Conservation (phyloP, 2,888 invertebrate species). For the Calameuta idolon region DNA sequence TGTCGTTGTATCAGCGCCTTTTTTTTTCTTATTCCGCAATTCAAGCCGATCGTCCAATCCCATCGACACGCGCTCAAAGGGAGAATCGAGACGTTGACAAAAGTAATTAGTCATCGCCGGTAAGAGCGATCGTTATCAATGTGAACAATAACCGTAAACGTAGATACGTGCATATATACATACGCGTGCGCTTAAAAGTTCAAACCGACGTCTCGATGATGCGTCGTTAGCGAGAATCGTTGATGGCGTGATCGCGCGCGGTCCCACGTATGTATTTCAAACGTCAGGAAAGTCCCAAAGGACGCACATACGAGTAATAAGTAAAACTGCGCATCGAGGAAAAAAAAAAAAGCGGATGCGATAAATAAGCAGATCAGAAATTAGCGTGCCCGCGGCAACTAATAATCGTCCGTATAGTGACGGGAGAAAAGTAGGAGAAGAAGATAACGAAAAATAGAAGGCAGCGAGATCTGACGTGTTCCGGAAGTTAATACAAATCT, state of each 20-base stretch:
- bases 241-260: background rate
- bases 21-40: background rate
- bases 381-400: background rate
- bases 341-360: background rate
- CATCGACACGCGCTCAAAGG: background rate
- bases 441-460: background rate
- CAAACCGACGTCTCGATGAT: background rate
- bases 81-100: background rate
- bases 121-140: background rate
- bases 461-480: conserved; percentile 36
- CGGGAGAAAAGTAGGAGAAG: background rate
- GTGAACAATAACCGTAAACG: background rate
- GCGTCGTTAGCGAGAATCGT: background rate
- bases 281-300: background rate
- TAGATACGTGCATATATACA: background rate
- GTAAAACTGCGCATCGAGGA: background rate
- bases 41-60: background rate
- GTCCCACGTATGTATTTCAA: background rate
- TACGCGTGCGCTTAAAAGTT: background rate
- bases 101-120: background rate
- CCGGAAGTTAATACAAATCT: conserved; percentile 45
- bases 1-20: background rate
- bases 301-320: background rate
- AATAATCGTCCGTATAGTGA: background rate
- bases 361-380: background rate